A percentile compares a stretch with the other conserved stretches of the same genome.
phyloP scores from a whole-genome alignment of 1,140 invertebrate genomes.

The Cydia fagiglandana region DNA sequence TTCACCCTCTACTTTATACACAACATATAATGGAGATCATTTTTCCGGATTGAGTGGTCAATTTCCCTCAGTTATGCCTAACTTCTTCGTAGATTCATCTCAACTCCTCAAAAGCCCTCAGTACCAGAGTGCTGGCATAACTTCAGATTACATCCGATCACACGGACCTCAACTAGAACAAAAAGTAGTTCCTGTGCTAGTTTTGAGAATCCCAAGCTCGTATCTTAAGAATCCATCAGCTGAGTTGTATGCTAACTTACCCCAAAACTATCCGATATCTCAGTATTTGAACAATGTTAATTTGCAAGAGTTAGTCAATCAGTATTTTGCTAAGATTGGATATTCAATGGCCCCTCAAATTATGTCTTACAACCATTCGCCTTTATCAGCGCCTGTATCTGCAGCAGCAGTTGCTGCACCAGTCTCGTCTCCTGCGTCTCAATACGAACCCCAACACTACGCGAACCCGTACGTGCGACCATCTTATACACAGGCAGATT shows the following conservation, averaged over 20 bases:
- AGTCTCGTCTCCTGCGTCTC: conserved; percentile 33
- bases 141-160: conserved; percentile 60
- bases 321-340: conserved; percentile 72
- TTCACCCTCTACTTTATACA: conserved; percentile 66
- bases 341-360: conserved; percentile 65
- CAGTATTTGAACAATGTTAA: conserved; percentile 78
- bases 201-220: conserved; percentile 79
- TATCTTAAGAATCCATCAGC: conserved; percentile 77
- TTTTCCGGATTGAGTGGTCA: conserved; percentile 71
- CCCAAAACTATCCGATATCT: conserved; percentile 77
- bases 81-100: conserved; percentile 71
- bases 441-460: conserved; percentile 60
- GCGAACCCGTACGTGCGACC: conserved; percentile 62
- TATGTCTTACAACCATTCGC: conserved; percentile 58
- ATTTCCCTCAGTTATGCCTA: conserved; percentile 74
- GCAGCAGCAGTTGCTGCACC: conserved; percentile 35
- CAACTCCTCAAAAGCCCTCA: conserved; percentile 71
- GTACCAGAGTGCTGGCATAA: conserved; percentile 67
- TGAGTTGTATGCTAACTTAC: conserved; percentile 79
- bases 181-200: conserved; percentile 78
- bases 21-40: conserved; percentile 74
- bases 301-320: conserved; percentile 72
- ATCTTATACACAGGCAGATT: conserved; percentile 66
- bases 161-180: conserved; percentile 62
- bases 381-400: conserved; percentile 34